phyloP scores from a whole-genome alignment of 1,140 invertebrate species.

The Cyrtorhinus lividipennis region DNA sequence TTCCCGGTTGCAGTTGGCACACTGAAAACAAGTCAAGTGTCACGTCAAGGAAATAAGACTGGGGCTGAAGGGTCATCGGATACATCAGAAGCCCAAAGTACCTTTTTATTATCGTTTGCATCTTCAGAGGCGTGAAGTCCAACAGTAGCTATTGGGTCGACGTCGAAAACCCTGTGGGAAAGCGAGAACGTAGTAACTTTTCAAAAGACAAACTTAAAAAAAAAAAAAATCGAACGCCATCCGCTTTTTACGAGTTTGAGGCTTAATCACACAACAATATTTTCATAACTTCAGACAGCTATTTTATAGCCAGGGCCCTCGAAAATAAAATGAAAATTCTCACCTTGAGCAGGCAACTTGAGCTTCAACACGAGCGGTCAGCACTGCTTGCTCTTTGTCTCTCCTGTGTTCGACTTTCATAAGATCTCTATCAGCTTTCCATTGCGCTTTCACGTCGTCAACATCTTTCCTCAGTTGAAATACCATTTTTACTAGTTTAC shows the following conservation, averaged over 20 bases:
- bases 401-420: slow-evolving; percentile 36
- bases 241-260: no score
- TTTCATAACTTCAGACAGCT: no score
- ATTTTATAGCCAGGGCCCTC: no score
- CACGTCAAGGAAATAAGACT: neutral
- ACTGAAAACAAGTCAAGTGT: slow-evolving; percentile 37
- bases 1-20: slow-evolving; percentile 73
- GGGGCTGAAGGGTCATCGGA: slow-evolving; percentile 25
- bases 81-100: slow-evolving; percentile 25
- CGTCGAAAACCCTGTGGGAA: slow-evolving; percentile 26
- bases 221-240: no score
- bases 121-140: slow-evolving; percentile 38
- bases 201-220: slow-evolving; percentile 18
- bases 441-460: slow-evolving; percentile 48
- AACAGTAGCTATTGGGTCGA: slow-evolving; percentile 35
- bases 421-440: slow-evolving; percentile 40
- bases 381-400: slow-evolving; percentile 48
- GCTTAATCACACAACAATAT: no score
- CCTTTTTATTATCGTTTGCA: slow-evolving; percentile 27
- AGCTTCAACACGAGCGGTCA: slow-evolving; percentile 46
- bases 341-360: slow-evolving; percentile 33
- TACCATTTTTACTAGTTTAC: slow-evolving; percentile 46
- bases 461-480: slow-evolving; percentile 49
- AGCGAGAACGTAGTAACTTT: no score
- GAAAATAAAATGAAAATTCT: neutral